Conservation (phyloP, 1,140 invertebrate genomes). For the Globodera rostochiensis region DNA sequence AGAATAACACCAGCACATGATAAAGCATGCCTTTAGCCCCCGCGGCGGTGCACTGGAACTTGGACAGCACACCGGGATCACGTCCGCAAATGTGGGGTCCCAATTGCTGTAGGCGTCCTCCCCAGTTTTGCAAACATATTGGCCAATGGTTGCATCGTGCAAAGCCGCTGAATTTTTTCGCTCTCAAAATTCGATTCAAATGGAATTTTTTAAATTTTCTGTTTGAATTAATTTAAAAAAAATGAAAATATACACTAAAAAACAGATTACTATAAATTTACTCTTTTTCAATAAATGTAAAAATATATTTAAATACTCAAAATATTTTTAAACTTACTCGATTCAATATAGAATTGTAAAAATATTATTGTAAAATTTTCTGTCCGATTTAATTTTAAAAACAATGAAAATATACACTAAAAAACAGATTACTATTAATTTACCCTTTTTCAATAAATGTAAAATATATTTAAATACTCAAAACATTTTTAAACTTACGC, state of each 20-base stretch:
- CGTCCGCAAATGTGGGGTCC: neutral
- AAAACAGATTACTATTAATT: neutral
- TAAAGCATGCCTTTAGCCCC: neutral
- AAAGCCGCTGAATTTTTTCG: neutral
- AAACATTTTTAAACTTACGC: neutral
- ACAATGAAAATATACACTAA: neutral
- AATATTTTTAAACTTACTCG: no score
- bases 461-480: neutral
- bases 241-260: neutral
- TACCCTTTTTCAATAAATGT: neutral
- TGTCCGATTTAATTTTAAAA: no score
- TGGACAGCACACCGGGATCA: neutral
- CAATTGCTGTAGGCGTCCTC: neutral
- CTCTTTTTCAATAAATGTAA: neutral
- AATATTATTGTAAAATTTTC: no score
- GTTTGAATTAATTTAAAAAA: no score
- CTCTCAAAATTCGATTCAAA: neutral
- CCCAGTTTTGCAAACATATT: neutral
- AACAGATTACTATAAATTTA: neutral
- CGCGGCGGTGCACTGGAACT: neutral
- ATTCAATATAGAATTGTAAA: no score
- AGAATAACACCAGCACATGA: no score
- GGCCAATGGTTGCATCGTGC: neutral
- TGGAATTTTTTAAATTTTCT: no score
- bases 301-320: no score